Evolutionary conservation across 1,140 invertebrate species (phyloP), one percentile per base, ranked within the genome.

Genomic region (Oppia nitens): DNA sequence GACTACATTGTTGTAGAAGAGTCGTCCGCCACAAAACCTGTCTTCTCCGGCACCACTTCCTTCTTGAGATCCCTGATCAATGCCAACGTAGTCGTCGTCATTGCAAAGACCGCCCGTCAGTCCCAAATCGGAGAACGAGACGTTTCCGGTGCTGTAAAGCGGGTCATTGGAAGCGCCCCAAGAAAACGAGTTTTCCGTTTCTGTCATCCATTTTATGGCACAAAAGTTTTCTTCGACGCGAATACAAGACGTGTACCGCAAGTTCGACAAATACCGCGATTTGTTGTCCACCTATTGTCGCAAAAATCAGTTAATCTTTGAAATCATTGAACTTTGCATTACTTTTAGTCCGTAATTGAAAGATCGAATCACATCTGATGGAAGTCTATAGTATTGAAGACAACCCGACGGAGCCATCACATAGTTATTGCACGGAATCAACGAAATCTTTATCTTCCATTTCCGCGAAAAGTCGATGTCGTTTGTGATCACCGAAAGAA

Each of bases 11-110:
- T 54, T 60, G 20, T 67, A 60, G 9, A 66, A 28, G 3, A 67
- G 55, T 59, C 60, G 55, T 21, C 57, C 64, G 24, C 65, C 64
- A 47, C 67, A 65, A 55, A 69, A 67, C 47, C 62, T 53, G 23
- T 67, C 64, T 29, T 67, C 62, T 4, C 66, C 65, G 1, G 61
- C 60, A 40, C 64, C 64, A 40, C 59, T 62, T 0, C 64, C 64
- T 26, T 66, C 61, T 11, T 61, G 62, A 6, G 63, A 67, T 14
- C 64, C 17, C 76, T 97, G 59, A 83, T 91, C 53, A 88, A 87
- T 66, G 87, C 88, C 69, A 87, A 91, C 25, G 82, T 87, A 65
- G 82, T 96, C 64, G 85, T 98, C 64, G 90, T 98, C 59, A 86
- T 97, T 70, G 92, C 67, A 65, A 6, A 59, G 21, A 11, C 55